Evolutionary conservation across 1,140 invertebrate genomes (phyloP), one percentile per base, ranked within the genome.

Genomic region (Bombyx mandarina): DNA sequence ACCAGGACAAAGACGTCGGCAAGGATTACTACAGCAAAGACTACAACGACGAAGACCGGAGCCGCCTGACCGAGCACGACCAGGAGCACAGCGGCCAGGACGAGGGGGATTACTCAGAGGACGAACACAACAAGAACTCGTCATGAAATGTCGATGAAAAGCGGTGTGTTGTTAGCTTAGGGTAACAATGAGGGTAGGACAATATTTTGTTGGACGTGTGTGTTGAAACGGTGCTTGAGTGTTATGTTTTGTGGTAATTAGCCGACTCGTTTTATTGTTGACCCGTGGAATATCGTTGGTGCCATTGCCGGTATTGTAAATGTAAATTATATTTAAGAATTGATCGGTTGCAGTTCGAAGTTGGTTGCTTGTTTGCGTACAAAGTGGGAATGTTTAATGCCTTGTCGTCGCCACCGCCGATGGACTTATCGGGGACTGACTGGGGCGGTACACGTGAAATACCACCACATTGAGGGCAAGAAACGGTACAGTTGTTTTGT

Each of bases 261-360:
- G 75, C 75, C 64, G 78, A 79, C 73, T 82, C 69, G 68, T 76
- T 80, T 79, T 66, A 75, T 82, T 82, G 78, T 86, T 83, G 74
- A 79, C 80, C 83, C 82, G 80, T 84, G 79, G 77, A 83, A 82
- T 79, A 75, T 85, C 77, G 69, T 75, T 78, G 78, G 83, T 85
- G 83, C 83, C 83, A 83, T 83, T 77, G 71, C 73, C 68, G 61
- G 62, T 70, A 73, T 35, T 70, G 60, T 79, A 79, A 18, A 76
- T 76, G 67, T 82, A 76, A 69, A 71, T 74, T 66, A 66, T 63
- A 49, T 54, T 68, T 68, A 67, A 63, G 58, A 62, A 56, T 73
- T 75, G 26, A 35, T 35, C 26, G 26, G 26, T 35, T 35, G 26
- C 26, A 35, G 26, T 35, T 35, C 26, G 12, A 71, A 65, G 58